Evolutionary conservation across 2,888 invertebrate genomes (phyloP), one percentile per base, ranked within the genome.

Genomic region (Cyrtodaria siliqua): DNA sequence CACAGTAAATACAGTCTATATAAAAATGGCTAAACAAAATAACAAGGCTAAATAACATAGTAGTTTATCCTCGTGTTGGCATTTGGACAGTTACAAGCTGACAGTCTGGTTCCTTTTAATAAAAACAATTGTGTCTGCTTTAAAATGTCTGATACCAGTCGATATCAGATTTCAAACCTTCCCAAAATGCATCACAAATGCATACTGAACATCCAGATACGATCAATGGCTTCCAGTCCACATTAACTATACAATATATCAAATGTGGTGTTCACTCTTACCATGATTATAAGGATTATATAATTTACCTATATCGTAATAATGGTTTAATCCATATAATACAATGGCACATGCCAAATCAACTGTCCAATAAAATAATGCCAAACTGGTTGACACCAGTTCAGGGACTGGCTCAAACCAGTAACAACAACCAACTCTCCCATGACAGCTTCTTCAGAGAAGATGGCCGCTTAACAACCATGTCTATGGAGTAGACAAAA

Each of bases 401-500:
- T 40, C 23, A 44, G 60, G 59, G 29, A 55, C 40, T 42, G 26
- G 24, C 18, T 26, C 27, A 47, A 59, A 64, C 72, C 66, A 60
- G 49, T 44, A 29, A 64, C 47, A 64, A 71, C 56, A 42, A 62
- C 20, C 24, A 57, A 59, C 29, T 38, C 26, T 6, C 61, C 47
- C n/a, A 47, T 29, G 26, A 6, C 20, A 20, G 44, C 44, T 18
- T 20, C 44, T 18, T 44, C 44, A 44, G 16, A 44, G 8, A 44
- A 44, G 20, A 20, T 24, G 26, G 59, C 59, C n/a, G 67, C 40
- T 50, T 29, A 40, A 64, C 70, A 69, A 75, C 57, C 53, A 76
- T 80, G 80, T 74, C 80, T 73, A 69, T 57, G 24, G 79, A 68
- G 64, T 67, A 73, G 76, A 80, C 80, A 77, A 70, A n/a, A 68